Evolutionary conservation across 2,888 invertebrate species (phyloP).

Genomic region (Dasypolia templi): DNA sequence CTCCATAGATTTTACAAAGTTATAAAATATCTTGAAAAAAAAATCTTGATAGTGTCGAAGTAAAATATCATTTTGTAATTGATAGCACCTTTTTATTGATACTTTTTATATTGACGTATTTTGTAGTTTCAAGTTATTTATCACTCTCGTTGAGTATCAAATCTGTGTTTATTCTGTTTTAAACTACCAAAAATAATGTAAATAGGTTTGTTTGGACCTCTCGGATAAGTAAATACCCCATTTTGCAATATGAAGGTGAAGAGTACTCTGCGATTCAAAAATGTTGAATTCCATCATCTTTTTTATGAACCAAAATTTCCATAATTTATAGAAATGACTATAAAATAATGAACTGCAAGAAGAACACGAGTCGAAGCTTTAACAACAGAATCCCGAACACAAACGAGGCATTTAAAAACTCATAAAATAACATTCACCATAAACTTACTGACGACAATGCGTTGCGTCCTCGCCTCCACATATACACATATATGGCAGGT

Average conservation of each 20-base stretch:
- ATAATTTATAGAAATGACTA: background rate
- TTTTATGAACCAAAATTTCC: background rate
- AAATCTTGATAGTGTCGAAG: constrained; percentile 31
- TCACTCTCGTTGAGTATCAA: no score
- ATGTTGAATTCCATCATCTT: background rate
- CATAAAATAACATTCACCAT: constrained; percentile 69
- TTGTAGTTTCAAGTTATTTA: background rate
- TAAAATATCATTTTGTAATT: constrained; percentile 6
- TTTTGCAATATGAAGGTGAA: background rate
- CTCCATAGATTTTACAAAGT: constrained; percentile 48
- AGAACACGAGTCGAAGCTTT: constrained; percentile 4
- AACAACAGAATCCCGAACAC: constrained; percentile 37
- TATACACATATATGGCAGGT: constrained; percentile 53
- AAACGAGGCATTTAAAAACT: constrained; percentile 68
- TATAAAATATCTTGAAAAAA: constrained; percentile 35
- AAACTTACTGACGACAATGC: constrained; percentile 71
- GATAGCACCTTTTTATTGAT: background rate
- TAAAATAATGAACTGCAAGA: constrained; percentile 8
- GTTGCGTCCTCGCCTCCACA: constrained; percentile 60
- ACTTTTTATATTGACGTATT: background rate
- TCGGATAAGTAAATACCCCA: background rate
- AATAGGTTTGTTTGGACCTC: background rate
- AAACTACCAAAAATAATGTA: background rate
- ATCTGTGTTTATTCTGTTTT: background rate
- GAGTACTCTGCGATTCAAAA: background rate